phyloP scores from a whole-genome alignment of 1,140 invertebrate species.

The Chironomus tepperi region DNA sequence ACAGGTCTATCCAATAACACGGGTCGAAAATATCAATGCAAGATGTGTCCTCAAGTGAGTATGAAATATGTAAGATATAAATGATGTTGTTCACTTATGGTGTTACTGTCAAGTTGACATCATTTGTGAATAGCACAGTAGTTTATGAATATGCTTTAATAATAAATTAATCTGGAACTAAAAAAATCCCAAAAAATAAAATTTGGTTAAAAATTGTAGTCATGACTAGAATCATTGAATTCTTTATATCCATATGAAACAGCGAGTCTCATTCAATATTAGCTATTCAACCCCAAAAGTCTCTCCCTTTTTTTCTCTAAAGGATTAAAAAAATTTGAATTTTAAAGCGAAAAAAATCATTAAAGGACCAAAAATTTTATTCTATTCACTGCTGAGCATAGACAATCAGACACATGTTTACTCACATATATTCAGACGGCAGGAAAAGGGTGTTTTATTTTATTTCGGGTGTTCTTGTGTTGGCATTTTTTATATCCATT shows the following conservation, averaged over 20 bases:
- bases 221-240: too few relatives aligned
- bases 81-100: too few relatives aligned
- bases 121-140: too few relatives aligned
- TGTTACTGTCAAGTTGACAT: too few relatives aligned
- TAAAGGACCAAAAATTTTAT: neutral
- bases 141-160: too few relatives aligned
- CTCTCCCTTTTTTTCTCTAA: neutral
- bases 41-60: conserved; percentile 92
- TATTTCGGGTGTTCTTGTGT: neutral
- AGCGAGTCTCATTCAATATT: too few relatives aligned
- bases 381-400: neutral
- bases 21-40: conserved; percentile 87
- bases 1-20: conserved; percentile 44
- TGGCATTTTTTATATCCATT: conserved; percentile 5
- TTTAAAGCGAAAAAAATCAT: neutral
- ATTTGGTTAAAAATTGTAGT: too few relatives aligned
- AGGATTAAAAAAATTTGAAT: conserved; percentile 3
- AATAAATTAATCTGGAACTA: neutral
- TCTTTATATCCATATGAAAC: too few relatives aligned
- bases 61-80: neutral
- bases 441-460: neutral
- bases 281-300: too few relatives aligned
- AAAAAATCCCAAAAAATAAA: too few relatives aligned
- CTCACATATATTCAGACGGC: neutral
- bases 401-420: neutral